phyloP scores from a whole-genome alignment of 2,888 invertebrate species.

The Prenolepis imparis region DNA sequence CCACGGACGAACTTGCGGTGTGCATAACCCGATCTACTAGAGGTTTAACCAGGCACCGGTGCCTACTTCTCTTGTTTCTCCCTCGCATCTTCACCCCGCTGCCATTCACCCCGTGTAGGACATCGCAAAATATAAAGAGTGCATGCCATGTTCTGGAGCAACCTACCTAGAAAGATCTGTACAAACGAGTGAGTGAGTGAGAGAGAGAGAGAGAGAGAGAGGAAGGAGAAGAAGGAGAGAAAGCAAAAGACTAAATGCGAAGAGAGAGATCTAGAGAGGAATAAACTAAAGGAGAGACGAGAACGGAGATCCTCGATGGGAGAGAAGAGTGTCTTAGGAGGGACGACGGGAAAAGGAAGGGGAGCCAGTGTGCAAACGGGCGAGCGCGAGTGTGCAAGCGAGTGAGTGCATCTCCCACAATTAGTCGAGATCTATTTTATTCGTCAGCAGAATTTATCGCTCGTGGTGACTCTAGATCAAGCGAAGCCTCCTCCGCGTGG shows the following conservation, averaged over 20 bases:
- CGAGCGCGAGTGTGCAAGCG: constrained; percentile 74
- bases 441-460: constrained; percentile 84
- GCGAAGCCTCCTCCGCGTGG: constrained; percentile 58
- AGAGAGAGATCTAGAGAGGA: constrained; percentile 14
- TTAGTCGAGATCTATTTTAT: constrained; percentile 86
- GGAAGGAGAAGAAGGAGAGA: constrained; percentile 25
- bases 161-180: constrained; percentile 56
- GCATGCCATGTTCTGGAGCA: constrained; percentile 72
- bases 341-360: constrained; percentile 8
- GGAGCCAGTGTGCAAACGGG: constrained; percentile 47
- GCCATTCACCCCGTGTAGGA: constrained; percentile 61
- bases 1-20: constrained; percentile 74
- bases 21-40: constrained; percentile 79
- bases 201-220: constrained; percentile 54
- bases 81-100: constrained; percentile 36
- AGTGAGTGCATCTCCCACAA: constrained; percentile 85
- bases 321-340: constrained; percentile 39
- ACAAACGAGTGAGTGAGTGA: constrained; percentile 10
- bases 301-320: constrained; percentile 40
- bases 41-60: constrained; percentile 75
- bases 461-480: constrained; percentile 82
- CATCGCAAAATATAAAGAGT: constrained; percentile 67
- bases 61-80: constrained; percentile 65
- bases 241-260: neutral
- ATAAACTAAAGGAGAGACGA: constrained; percentile 34